Evolutionary conservation across 1,140 invertebrate species (phyloP).

Genomic region (Drosophila orosa): DNA sequence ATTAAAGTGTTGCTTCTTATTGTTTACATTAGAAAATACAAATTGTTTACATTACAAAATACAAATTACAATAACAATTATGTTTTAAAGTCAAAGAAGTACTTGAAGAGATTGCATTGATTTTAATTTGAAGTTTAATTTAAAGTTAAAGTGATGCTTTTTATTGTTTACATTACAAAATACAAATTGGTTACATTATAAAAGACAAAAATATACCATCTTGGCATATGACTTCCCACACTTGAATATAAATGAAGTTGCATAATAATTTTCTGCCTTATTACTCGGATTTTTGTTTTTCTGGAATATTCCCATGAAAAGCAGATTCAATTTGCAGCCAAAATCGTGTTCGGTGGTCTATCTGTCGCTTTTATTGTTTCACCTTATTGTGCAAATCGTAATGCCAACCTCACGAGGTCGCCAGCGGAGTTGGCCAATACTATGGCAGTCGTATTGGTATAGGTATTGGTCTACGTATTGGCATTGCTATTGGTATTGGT

Average conservation of each 20-base stretch:
- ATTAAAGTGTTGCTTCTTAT: neutral
- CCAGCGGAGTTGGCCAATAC: neutral
- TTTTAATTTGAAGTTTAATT: too few species aligned
- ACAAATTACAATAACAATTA: constrained; percentile 7
- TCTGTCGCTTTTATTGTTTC: constrained; percentile 44
- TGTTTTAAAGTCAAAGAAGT: too few species aligned
- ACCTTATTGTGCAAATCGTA: constrained; percentile 48
- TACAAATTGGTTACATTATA: neutral
- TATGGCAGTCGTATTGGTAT: constrained; percentile 4
- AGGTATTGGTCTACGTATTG: constrained; percentile 12
- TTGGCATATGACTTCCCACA: neutral
- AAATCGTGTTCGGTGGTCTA: constrained; percentile 38
- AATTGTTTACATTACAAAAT: neutral
- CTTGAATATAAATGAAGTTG: constrained; percentile 6
- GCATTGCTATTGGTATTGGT: constrained; percentile 22
- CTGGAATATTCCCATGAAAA: constrained; percentile 4
- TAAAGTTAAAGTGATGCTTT: neutral
- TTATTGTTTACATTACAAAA: neutral
- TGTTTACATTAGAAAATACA: neutral
- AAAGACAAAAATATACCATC: neutral
- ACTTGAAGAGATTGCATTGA: neutral
- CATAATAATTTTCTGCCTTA: constrained; percentile 14
- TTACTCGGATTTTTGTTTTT: constrained; percentile 1
- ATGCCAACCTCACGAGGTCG: constrained; percentile 25
- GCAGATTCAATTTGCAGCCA: constrained; percentile 37